These are phyloP conservation scores for Periplaneta americana DNA, from an alignment of 1,140 invertebrate species.

Conservation along the genomic window DNA sequence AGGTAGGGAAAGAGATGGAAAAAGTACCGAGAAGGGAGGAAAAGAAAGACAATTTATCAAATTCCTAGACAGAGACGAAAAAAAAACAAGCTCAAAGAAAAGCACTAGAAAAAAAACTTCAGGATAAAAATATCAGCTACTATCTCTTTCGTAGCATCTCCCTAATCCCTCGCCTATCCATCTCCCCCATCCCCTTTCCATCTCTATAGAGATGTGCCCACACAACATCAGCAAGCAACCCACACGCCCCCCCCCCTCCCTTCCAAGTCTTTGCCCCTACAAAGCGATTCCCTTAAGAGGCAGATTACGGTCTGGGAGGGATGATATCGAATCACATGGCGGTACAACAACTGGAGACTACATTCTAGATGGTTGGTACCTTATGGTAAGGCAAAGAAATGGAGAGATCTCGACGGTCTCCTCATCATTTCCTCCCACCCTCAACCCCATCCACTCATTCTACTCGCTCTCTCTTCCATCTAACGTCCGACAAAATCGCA, in stretches of 20 bases:
- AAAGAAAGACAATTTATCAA: background rate
- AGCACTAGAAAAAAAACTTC: background rate
- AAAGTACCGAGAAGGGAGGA: background rate
- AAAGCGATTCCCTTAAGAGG: constrained; percentile 2
- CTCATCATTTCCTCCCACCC: background rate
- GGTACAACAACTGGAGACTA: background rate
- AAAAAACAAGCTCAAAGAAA: background rate
- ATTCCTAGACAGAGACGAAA: background rate
- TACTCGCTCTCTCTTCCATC: background rate
- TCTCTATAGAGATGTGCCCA: background rate
- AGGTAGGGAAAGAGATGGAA: background rate
- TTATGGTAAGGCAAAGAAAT: background rate
- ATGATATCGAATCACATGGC: background rate
- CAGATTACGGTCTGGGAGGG: background rate
- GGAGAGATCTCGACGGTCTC: background rate
- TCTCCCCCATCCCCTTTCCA: background rate
- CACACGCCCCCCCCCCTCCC: too few relatives aligned
- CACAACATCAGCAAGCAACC: background rate
- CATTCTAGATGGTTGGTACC: background rate
- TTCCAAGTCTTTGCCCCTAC: background rate
- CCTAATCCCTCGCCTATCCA: background rate
- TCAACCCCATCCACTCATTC: background rate
- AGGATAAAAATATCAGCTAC: background rate
- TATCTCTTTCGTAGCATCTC: background rate
- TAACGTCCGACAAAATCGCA: background rate